Base-by-base conservation (phyloP, 2,113 vertebrate species). In the Manacus vitellinus region DNA sequence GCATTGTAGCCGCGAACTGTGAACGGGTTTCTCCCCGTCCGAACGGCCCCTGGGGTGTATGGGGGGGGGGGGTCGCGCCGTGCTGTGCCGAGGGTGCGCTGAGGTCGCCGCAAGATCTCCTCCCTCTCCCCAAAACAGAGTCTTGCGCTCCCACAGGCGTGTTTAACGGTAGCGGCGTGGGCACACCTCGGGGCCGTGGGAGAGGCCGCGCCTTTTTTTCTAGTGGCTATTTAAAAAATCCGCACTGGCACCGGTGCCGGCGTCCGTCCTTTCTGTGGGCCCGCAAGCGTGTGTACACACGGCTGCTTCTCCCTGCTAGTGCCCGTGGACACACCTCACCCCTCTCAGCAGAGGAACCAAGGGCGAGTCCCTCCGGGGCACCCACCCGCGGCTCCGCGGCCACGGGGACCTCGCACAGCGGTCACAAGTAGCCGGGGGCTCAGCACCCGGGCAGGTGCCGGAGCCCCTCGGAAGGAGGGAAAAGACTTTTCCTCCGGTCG, bases 1-100 rank as follows among this genome's bases (percentile, higher is more conserved):
- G 52, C 74, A 0, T 1, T 6, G 44, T 58, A 25, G n/a, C 3
- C 73, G 2, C 2, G 77, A 16, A 37, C 2, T 12, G 16, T 4
- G 7, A 25, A 28, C 17, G 28, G 35, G 19, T 47, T 41, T 12
- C 10, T 46, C 21, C 65, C 15, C 43, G 9, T 39, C 20, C 52
- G 73, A 20, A 1, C 9, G 12, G 35, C 68, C 58, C 20, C 10
- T 4, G 65, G 30, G 15, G 5, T 17, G 49, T 2, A 56, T 18
- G 39, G 39, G 39, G 8, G n/a, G n/a, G 9, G 19, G 14, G 23
- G 12, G 41, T 37, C 28, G 43, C 4, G 14, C 24, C 14, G 18
- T 16, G 31, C 19, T 3, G 16, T 8, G 24, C 41, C 28, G 55
- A 52, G 59, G 54, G 18, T 61, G 43, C 5, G 5, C 7, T 28